Evolutionary conservation across 2,797 vertebrate species (phyloP).

Genomic region (Eospalax fontanierii): DNA sequence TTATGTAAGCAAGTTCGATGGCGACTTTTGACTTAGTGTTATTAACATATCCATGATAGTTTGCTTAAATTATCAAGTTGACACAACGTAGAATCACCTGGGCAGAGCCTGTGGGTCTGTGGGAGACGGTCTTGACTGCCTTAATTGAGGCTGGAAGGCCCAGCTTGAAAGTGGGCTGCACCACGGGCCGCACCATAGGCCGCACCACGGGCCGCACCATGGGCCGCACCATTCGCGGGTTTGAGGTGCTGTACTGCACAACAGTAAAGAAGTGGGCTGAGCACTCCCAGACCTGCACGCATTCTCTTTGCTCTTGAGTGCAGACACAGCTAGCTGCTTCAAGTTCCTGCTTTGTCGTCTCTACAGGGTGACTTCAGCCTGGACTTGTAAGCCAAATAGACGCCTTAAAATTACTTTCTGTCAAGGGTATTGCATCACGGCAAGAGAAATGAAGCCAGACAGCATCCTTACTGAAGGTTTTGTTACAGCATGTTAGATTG

Average conservation of each 20-base stretch:
- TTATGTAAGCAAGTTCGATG: conserved; percentile 56
- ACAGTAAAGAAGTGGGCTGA: not conserved
- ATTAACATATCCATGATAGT: not conserved
- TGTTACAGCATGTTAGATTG: not conserved
- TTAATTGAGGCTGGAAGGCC: not conserved
- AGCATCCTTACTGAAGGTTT: not conserved
- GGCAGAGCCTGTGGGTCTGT: not conserved
- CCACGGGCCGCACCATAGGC: too few species aligned
- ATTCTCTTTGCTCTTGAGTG: not conserved
- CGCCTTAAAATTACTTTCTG: not conserved
- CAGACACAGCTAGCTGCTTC: too few species aligned
- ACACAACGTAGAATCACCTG: not conserved
- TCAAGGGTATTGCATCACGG: too few species aligned
- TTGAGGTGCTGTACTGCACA: not conserved
- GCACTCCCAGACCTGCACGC: too few species aligned
- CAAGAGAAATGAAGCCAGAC: not conserved
- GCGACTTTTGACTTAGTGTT: conserved; percentile 46
- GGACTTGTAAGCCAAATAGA: not conserved
- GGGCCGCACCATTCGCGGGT: not conserved
- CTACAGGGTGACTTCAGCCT: not conserved
- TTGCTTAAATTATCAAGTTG: not conserved
- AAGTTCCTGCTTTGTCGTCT: not conserved
- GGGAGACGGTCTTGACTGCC: not conserved
- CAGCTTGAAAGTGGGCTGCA: too few species aligned
- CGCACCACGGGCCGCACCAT: too few species aligned